Evolutionary conservation across 2,888 invertebrate genomes (phyloP).

Genomic region (Siphlonurus alternatus): DNA sequence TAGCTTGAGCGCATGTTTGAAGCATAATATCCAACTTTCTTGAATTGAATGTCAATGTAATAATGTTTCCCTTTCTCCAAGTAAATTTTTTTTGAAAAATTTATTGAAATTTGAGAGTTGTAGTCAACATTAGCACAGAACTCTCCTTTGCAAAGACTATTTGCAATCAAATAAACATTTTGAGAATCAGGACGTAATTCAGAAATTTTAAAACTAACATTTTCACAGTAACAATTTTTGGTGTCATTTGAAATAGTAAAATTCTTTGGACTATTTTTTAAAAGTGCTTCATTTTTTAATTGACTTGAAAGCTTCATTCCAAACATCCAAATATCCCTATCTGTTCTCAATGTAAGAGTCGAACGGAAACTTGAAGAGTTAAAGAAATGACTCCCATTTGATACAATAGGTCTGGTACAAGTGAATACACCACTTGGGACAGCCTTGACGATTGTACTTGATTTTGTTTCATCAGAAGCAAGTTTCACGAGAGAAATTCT

Average conservation of each 20-base stretch:
- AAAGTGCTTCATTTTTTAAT: not conserved
- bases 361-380: not conserved
- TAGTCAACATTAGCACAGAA: not conserved
- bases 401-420: not conserved
- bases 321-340: not conserved
- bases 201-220: not conserved
- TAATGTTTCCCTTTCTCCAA: not conserved
- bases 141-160: not conserved
- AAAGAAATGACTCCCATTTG: not conserved
- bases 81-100: not conserved
- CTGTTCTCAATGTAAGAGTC: not conserved
- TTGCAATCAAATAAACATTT: not conserved
- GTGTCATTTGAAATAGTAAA: not conserved
- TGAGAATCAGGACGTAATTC: not conserved
- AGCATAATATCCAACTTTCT: not conserved
- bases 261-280: not conserved
- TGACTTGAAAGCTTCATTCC: not conserved
- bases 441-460: not conserved
- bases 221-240: not conserved
- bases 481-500: not conserved
- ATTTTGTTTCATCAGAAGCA: not conserved
- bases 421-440: not conserved
- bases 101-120: not conserved
- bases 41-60: not conserved
- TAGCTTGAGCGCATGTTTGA: not conserved